Evolutionary conservation across 2,888 invertebrate genomes (phyloP).

Genomic region (Perizoma flavofasciatum): DNA sequence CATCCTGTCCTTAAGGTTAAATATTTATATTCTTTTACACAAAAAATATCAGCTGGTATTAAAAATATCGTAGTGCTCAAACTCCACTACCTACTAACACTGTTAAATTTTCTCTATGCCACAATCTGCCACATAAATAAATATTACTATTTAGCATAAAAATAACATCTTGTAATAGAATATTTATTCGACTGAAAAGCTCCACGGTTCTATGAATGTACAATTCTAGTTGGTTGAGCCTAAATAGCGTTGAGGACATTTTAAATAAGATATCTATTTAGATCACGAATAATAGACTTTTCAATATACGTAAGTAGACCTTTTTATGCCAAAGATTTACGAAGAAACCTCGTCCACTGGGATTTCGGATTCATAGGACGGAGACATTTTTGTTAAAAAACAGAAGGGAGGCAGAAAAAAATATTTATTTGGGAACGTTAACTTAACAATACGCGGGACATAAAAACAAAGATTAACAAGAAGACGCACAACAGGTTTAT

Average conservation of each 20-base stretch:
- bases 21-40: too few species aligned
- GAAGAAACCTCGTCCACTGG: constrained; percentile 19
- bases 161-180: background rate
- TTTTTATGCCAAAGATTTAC: constrained; percentile 36
- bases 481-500: too few species aligned
- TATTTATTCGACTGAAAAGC: constrained; percentile 8
- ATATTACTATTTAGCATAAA: background rate
- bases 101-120: too few species aligned
- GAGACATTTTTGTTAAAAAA: constrained; percentile 28
- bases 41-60: too few species aligned
- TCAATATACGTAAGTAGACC: constrained; percentile 33
- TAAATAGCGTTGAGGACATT: constrained; percentile 13
- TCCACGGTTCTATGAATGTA: background rate
- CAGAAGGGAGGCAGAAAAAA: background rate
- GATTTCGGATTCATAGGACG: constrained; percentile 29
- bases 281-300: constrained; percentile 24
- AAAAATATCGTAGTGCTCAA: too few species aligned
- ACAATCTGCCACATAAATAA: too few species aligned
- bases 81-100: too few species aligned
- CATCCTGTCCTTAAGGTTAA: too few species aligned
- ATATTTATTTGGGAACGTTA: too few species aligned
- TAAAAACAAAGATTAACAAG: too few species aligned
- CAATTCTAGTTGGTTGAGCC: constrained; percentile 7
- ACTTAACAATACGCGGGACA: too few species aligned
- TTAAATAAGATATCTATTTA: constrained; percentile 12